Percentiles rank a stretch among this genome's conserved stretches.
phyloP scores from a whole-genome alignment of 2,888 invertebrate genomes.

The Iselma pallidipennis region DNA sequence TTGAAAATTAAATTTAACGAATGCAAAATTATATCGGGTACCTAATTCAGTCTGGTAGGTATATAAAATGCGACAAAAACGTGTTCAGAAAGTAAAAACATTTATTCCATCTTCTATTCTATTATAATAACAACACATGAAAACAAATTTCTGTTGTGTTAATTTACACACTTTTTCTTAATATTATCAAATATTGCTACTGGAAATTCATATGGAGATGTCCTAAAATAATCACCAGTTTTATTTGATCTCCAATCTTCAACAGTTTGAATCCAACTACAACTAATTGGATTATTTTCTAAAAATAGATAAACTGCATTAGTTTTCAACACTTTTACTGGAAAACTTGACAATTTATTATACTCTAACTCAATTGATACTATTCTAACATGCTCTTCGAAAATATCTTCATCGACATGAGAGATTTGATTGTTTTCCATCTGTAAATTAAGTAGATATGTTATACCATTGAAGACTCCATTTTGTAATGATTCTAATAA shows the following conservation, averaged over 20 bases:
- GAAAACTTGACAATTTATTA: not conserved
- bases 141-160: no score
- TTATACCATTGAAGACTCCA: not conserved
- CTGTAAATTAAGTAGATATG: not conserved
- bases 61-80: no score
- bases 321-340: not conserved
- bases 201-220: no score
- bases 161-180: no score
- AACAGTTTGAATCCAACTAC: not conserved
- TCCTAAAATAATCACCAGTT: no score
- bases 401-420: not conserved
- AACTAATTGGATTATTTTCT: constrained; percentile 1
- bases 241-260: not conserved
- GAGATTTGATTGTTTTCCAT: not conserved
- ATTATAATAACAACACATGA: no score
- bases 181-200: no score
- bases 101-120: no score
- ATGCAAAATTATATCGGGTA: no score
- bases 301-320: not conserved
- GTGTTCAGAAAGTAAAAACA: no score
- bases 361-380: not conserved
- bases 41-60: no score
- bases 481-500: not conserved
- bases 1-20: no score
- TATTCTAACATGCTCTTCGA: not conserved